These are phyloP conservation scores for Chaetophractus vellerosus DNA, from an alignment of 2,797 vertebrate species.

Conservation along the genomic window DNA sequence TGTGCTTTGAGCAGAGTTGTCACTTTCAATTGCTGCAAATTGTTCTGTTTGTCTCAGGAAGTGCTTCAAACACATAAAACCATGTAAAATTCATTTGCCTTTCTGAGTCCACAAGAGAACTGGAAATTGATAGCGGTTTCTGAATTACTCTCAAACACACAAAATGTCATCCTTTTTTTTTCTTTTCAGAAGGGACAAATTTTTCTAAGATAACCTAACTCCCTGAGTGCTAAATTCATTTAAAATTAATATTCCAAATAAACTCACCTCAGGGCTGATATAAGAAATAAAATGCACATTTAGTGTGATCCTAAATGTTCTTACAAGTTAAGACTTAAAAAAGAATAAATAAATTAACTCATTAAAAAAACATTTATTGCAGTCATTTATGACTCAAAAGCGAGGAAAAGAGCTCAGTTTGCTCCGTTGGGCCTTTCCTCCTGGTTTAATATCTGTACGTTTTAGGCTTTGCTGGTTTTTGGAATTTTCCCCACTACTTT, in stretches of 20 bases:
- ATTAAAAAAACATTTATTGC: neutral
- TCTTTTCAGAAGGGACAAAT: neutral
- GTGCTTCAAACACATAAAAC: constrained; percentile 3
- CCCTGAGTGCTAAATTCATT: constrained; percentile 23
- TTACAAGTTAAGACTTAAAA: neutral
- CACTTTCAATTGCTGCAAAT: constrained; percentile 50
- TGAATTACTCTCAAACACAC: constrained; percentile 61
- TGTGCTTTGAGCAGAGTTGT: constrained; percentile 13
- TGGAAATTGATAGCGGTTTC: constrained; percentile 69
- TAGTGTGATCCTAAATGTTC: neutral
- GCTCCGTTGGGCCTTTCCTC: neutral
- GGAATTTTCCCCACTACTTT: constrained; percentile 3
- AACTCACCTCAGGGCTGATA: neutral
- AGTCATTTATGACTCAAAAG: neutral
- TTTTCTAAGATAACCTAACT: constrained; percentile 68
- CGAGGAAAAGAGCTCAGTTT: neutral
- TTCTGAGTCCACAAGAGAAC: constrained; percentile 13
- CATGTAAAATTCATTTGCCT: neutral
- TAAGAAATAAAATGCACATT: constrained; percentile 24
- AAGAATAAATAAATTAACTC: neutral
- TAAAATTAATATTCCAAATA: constrained; percentile 50
- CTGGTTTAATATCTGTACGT: neutral
- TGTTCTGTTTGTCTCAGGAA: constrained; percentile 56
- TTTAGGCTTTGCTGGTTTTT: neutral
- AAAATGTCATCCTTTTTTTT: neutral